Conservation (phyloP, 2,888 invertebrate genomes). For the Callimorpha dominula region DNA sequence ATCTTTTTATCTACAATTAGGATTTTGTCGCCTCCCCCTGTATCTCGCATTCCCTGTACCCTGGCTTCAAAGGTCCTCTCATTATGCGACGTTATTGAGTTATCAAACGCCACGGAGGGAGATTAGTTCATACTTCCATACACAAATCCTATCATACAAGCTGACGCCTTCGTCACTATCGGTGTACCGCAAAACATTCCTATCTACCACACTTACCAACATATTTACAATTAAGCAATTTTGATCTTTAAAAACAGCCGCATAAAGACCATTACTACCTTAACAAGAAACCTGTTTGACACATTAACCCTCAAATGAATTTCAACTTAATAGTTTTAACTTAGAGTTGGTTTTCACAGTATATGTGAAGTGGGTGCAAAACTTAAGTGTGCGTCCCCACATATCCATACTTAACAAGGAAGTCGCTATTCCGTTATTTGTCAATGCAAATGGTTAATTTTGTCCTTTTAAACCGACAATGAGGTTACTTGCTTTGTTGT, state of each 20-base stretch:
- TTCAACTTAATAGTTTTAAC: conserved; percentile 31
- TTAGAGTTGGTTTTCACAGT: conserved; percentile 41
- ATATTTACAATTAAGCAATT: conserved; percentile 48
- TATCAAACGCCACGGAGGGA: conserved; percentile 82
- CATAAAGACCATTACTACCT: conserved; percentile 25
- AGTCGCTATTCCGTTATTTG: conserved; percentile 80
- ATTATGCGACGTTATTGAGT: conserved; percentile 85
- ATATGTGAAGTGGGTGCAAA: conserved; percentile 42
- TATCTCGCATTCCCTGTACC: conserved; percentile 48
- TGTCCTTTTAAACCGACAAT: conserved; percentile 81
- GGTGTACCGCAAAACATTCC: conserved; percentile 77
- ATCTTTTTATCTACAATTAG: conserved; percentile 87
- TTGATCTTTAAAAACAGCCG: conserved; percentile 22
- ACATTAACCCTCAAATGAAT: conserved; percentile 32
- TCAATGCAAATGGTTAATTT: conserved; percentile 82
- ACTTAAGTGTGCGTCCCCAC: conserved; percentile 59
- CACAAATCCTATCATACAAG: conserved; percentile 86
- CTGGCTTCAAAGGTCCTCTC: conserved; percentile 82
- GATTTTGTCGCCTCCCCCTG: conserved; percentile 82
- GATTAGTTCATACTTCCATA: conserved; percentile 87
- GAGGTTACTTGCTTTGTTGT: conserved; percentile 68
- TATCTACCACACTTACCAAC: conserved; percentile 52
- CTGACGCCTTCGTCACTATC: conserved; percentile 86
- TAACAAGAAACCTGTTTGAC: conserved; percentile 7
- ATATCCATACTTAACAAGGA: conserved; percentile 79